These are phyloP conservation scores for Clarias platycephalus DNA, from an alignment of 2,797 vertebrate species.

Conservation along the genomic window DNA sequence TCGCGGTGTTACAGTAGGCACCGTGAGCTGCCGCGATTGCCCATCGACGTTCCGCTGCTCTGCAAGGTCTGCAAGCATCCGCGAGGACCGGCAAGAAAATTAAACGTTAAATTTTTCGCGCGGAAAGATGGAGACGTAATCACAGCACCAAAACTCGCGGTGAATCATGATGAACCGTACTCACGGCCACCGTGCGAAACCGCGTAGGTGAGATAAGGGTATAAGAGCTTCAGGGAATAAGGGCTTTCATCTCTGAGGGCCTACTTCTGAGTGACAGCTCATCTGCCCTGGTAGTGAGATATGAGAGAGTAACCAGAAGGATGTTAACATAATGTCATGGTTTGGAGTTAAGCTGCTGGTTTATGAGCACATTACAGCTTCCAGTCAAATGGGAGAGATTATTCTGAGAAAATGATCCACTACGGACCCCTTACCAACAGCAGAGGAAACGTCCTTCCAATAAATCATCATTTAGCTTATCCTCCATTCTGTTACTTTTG, in stretches of 20 bases:
- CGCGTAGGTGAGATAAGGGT: too few relatives aligned
- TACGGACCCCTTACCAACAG: conserved; percentile 39
- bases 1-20: too few relatives aligned
- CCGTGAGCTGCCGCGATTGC: too few relatives aligned
- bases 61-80: too few relatives aligned
- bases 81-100: too few relatives aligned
- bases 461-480: conserved; percentile 44
- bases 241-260: neutral
- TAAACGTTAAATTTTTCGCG: too few relatives aligned
- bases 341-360: conserved; percentile 2
- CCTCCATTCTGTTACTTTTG: conserved; percentile 43
- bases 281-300: conserved; percentile 14
- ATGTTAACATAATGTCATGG: conserved; percentile 14
- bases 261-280: neutral
- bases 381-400: conserved; percentile 38
- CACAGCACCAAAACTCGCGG: too few relatives aligned
- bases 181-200: too few relatives aligned
- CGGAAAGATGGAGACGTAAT: too few relatives aligned
- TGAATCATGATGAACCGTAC: neutral
- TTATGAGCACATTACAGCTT: conserved; percentile 34
- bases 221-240: neutral
- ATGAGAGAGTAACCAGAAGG: conserved; percentile 1
- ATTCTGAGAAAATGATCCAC: conserved; percentile 44
- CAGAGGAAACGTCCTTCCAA: conserved; percentile 14
- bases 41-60: too few relatives aligned